phyloP scores from a whole-genome alignment of 1,140 invertebrate genomes.

The Pogonognathellus flavescens region DNA sequence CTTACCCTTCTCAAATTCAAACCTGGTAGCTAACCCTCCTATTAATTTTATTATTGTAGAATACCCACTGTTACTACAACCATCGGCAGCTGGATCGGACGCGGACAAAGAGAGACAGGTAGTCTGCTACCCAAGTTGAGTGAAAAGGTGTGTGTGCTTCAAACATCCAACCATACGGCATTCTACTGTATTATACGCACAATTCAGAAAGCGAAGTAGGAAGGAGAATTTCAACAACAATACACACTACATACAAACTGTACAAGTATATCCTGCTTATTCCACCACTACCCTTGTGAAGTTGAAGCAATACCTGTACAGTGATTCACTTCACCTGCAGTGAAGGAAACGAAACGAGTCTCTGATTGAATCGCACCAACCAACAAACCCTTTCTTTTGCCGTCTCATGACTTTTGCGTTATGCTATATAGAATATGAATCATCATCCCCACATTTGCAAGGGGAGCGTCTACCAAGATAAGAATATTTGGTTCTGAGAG shows the following conservation, averaged over 20 bases:
- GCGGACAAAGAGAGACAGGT: not conserved
- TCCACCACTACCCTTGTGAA: not conserved
- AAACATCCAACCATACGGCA: too few relatives aligned
- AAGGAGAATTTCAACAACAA: conserved; percentile 1
- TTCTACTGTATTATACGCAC: not conserved
- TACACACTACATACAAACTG: not conserved
- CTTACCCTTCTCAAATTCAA: not conserved
- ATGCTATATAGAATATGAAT: not conserved
- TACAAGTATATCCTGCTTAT: too few relatives aligned
- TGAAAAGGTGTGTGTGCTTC: not conserved
- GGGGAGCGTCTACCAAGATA: too few relatives aligned
- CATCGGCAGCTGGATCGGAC: conserved; percentile 14
- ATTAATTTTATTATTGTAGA: conserved; percentile 16
- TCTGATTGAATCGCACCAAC: not conserved
- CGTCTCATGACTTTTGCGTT: conserved; percentile 18
- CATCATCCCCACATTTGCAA: not conserved
- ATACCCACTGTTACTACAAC: not conserved
- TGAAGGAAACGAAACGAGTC: not conserved
- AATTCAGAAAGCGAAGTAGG: not conserved
- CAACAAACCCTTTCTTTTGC: not conserved
- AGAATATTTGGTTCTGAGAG: too few relatives aligned
- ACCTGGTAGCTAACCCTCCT: conserved; percentile 3
- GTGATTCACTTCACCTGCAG: conserved; percentile 22
- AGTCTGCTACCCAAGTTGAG: not conserved
- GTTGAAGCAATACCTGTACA: conserved; percentile 29